Conservation (phyloP, 2,888 invertebrate genomes). For the Endomychus coccineus region DNA sequence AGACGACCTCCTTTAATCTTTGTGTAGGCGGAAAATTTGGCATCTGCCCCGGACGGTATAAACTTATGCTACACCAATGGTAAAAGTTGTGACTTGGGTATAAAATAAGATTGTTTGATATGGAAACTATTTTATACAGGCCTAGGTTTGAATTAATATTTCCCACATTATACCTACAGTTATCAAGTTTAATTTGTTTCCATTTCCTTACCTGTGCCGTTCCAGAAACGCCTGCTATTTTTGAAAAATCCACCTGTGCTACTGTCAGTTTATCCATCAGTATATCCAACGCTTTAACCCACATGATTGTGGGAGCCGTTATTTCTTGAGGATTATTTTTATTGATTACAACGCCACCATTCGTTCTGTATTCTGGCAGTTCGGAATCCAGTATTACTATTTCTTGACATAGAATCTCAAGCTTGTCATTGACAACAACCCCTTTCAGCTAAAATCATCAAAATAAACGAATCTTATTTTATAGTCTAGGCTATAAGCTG, state of each 20-base stretch:
- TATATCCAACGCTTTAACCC: slow-evolving; percentile 93
- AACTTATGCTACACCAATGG: no score
- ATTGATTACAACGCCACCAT: slow-evolving; percentile 53
- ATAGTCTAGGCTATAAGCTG: no score
- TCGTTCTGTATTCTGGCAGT: slow-evolving; percentile 81
- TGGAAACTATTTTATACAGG: no score
- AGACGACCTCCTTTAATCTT: no score
- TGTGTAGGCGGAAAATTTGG: no score
- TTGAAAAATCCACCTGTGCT: slow-evolving; percentile 74
- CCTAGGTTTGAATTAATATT: no score
- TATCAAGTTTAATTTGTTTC: no score
- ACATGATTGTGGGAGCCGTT: slow-evolving; percentile 82
- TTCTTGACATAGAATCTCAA: slow-evolving; percentile 68
- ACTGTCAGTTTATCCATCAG: slow-evolving; percentile 76
- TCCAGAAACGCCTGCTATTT: slow-evolving; percentile 80
- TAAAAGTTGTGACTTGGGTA: no score
- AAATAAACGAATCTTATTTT: no score
- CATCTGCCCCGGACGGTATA: no score
- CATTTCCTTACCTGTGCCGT: slow-evolving; percentile 70
- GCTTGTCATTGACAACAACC: slow-evolving; percentile 66
- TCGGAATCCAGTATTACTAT: slow-evolving; percentile 86
- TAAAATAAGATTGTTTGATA: no score
- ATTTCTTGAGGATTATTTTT: slow-evolving; percentile 50
- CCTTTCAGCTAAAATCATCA: slow-evolving; percentile 72
- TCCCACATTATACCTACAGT: no score